Evolutionary conservation across 2,113 vertebrate species (phyloP), one percentile per base, ranked within the genome.

Genomic region (Hemicordylus capensis): DNA sequence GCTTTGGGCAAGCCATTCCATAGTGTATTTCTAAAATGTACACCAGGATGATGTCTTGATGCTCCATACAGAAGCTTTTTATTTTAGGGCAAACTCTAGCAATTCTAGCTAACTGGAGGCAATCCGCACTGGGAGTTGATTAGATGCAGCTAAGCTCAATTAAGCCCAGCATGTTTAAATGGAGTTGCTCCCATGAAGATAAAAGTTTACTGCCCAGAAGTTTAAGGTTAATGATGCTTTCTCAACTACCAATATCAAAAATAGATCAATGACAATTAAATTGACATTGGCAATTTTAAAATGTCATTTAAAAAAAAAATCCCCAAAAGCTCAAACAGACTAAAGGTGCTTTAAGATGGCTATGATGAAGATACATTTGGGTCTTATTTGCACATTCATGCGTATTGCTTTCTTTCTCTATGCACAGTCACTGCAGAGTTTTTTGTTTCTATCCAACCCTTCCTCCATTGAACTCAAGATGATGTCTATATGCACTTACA

Each of bases 131-230:
- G 63, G 75, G 64, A 78, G 39, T 51, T 59, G 63, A 78, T 85
- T 70, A 85, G 75, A 77, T 78, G 39, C 63, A 78, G 83, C 64
- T 20, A 85, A 85, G 83, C 75, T 78, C 75, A 85, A 59, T 85
- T 85, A 85, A 78, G 51, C 39, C 69, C 64, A 69, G 73, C 83
- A 59, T 58, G 63, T 44, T 85, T 77, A 77, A 85, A 85, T 85
- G 74, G 64, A 63, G 63, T 77, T 69, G 58, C 75, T 46, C 54
- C 75, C 75, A 70, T 54, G 67, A 58, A 70, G n/a, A 70, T 58
- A 70, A 59, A 78, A 70, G 37, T 85, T 85, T 78, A 78, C 64
- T 78, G 83, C 19, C 80, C 75, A 59, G 28, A 85, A 69, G 51
- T 78, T 78, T n/a, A n/a, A n/a, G n/a, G n/a, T 54, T 22, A 66